Evolutionary conservation across 1,140 invertebrate species (phyloP), one percentile per base, ranked within the genome.

Genomic region (Paraescarpia echinospica): DNA sequence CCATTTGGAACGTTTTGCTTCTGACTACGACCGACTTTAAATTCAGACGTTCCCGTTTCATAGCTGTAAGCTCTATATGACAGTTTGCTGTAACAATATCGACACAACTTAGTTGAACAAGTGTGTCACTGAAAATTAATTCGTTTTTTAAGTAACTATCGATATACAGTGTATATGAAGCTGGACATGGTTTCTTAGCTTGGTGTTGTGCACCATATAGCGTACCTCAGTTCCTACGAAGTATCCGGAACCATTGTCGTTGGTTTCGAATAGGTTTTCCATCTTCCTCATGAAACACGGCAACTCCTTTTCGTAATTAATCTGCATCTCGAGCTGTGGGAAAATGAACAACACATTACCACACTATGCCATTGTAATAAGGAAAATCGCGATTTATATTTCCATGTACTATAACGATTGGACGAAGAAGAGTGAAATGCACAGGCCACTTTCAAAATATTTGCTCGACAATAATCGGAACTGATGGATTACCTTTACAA

Each of bases 151-250:
- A 41, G 41, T 41, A 12, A 41, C 41, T 4, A 41, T n/a, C n/a
- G 41, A 12, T 12, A 41, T 41, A 41, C 41, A 41, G n/a, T n/a
- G n/a, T n/a, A n/a, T n/a, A n/a, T n/a, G n/a, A n/a, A n/a, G n/a
- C n/a, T 41, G 41, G 41, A 12, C 41, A 41, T 6, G 41, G 41
- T 41, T 41, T 41, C 41, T 41, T 41, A 12, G 41, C 4, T 6
- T 41, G 41, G 12, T 41, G 27, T 27, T 6, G 4, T 27, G 14
- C 59, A 77, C 8, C 18, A 77, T 51, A 89, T 27, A 34, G 89
- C 51, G 90, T 92, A 94, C 89, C 91, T 93, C 93, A 77, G 94
- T 92, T 35, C 94, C 94, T 34, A 94, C 93, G 88, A 94, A 92
- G 89, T 94, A 94, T 1, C 92, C 91, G 35, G 93, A 90, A 89